Conservation (phyloP, 2,888 invertebrate genomes). For the Mythimna pallens region DNA sequence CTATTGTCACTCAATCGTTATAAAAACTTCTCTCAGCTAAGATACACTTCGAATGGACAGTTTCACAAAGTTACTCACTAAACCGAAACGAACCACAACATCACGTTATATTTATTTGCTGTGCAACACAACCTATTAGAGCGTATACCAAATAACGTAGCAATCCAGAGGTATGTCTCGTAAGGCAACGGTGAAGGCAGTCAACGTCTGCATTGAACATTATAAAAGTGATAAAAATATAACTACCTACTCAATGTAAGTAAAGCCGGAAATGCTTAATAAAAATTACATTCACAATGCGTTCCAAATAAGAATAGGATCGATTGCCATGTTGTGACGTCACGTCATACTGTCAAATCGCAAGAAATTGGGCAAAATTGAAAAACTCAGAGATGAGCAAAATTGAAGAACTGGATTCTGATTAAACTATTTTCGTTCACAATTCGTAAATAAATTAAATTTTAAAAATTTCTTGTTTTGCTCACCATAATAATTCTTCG, state of each 20-base stretch:
- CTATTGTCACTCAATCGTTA: conserved; percentile 64
- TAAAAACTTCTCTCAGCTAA: conserved; percentile 58
- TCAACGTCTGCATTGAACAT: conserved; percentile 56
- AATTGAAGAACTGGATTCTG: no score
- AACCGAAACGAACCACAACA: conserved; percentile 75
- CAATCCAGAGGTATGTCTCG: conserved; percentile 67
- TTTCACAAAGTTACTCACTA: conserved; percentile 54
- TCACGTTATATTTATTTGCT: conserved; percentile 72
- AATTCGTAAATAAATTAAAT: no score
- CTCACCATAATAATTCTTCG: no score
- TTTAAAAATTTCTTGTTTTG: no score
- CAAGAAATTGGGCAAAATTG: no score
- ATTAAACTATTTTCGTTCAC: no score
- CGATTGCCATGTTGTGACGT: no score
- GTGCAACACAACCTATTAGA: conserved; percentile 79
- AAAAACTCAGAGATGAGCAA: no score
- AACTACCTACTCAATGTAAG: conserved; percentile 35
- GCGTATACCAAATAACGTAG: conserved; percentile 70
- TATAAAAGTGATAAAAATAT: conserved; percentile 47
- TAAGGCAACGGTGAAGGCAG: conserved; percentile 86
- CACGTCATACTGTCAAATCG: no score
- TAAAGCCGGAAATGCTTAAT: conserved; percentile 41
- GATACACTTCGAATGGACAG: conserved; percentile 55
- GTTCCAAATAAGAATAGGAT: no score
- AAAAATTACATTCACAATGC: conserved; percentile 23